A percentile compares a stretch with the other conserved stretches of the same genome.
Evolutionary conservation across 2,113 vertebrate genomes (phyloP).

Genomic region (Lonchura striata): DNA sequence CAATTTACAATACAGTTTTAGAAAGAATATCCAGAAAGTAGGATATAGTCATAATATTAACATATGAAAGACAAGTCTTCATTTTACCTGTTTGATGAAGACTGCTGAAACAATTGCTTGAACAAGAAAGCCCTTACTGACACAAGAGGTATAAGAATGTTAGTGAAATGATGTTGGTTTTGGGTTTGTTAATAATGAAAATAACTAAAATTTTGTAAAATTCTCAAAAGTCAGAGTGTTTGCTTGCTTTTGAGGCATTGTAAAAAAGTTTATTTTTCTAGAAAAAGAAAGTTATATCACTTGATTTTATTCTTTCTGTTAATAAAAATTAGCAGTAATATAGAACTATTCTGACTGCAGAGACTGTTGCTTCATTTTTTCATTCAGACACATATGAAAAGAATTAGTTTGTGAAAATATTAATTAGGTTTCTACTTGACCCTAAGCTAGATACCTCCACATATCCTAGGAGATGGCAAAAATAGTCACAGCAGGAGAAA

Average conservation of each 20-base stretch:
- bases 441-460: not conserved
- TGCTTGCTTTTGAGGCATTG: not conserved
- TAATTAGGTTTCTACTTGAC: not conserved
- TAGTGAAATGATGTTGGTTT: not conserved
- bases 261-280: not conserved
- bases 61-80: not conserved
- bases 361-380: not conserved
- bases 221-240: not conserved
- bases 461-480: not conserved
- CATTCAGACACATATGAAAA: not conserved
- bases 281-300: not conserved
- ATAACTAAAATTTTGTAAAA: not conserved
- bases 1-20: not conserved
- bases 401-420: not conserved
- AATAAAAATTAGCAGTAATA: not conserved
- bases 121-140: not conserved
- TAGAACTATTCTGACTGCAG: not conserved
- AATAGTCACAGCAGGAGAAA: not conserved
- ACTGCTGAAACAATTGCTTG: not conserved
- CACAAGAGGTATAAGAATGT: not conserved
- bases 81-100: not conserved
- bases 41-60: not conserved
- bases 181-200: fast-evolving
- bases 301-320: not conserved
- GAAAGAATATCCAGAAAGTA: not conserved